phyloP scores from a whole-genome alignment of 2,797 vertebrate species.

The Vespertilio murinus region DNA sequence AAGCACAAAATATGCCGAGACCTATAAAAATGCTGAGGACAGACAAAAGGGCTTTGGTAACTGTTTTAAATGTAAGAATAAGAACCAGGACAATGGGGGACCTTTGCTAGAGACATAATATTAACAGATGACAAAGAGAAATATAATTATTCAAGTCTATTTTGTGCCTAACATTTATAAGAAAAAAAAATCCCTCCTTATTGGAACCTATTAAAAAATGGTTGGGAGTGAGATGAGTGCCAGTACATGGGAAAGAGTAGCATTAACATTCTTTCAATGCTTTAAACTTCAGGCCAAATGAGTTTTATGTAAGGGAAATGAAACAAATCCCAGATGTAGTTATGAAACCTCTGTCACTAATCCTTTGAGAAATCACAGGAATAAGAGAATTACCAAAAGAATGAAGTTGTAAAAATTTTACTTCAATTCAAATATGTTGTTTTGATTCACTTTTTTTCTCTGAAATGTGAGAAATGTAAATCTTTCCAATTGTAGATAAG shows the following conservation, averaged over 20 bases:
- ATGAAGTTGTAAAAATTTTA: background rate
- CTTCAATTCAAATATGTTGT: background rate
- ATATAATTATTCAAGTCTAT: background rate
- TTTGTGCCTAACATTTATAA: background rate
- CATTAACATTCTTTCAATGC: background rate
- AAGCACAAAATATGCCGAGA: constrained; percentile 38
- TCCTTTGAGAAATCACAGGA: background rate
- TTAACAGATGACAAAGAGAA: background rate
- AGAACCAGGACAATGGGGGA: background rate
- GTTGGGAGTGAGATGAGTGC: background rate
- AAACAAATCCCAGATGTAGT: background rate
- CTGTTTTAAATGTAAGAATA: constrained; percentile 33
- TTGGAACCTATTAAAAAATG: constrained; percentile 21
- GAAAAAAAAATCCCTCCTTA: constrained; percentile 23
- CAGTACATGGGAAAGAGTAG: background rate
- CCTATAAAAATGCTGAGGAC: constrained; percentile 17
- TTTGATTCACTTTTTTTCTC: background rate
- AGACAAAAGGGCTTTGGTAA: constrained; percentile 35
- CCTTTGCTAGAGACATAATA: constrained; percentile 28
- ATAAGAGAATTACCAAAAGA: background rate
- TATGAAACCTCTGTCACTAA: background rate
- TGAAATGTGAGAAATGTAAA: background rate
- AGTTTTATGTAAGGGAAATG: background rate
- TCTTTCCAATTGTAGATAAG: background rate
- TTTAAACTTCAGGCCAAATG: background rate